These are phyloP conservation scores for Monopterus albus DNA, from an alignment of 2,113 vertebrate genomes.

Conservation along the genomic window DNA sequence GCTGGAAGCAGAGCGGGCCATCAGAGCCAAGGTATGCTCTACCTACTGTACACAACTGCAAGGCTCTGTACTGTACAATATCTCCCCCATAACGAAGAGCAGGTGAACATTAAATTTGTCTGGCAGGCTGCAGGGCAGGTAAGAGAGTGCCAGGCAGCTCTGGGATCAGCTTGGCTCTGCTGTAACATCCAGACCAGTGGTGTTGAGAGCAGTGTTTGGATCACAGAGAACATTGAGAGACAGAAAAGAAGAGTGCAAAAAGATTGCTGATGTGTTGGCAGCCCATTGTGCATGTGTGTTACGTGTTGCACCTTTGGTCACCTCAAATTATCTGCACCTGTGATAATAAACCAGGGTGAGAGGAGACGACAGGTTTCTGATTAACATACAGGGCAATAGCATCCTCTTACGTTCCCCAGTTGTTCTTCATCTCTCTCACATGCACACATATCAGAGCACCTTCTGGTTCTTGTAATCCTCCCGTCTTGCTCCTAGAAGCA, in stretches of 20 bases:
- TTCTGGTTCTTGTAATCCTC: conserved; percentile 41
- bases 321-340: conserved; percentile 78
- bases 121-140: conserved; percentile 7
- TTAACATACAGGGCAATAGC: conserved; percentile 63
- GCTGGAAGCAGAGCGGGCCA: conserved; percentile 81
- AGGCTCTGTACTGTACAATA: background rate
- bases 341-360: conserved; percentile 70
- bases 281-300: conserved; percentile 33
- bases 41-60: background rate
- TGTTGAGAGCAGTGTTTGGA: conserved; percentile 8
- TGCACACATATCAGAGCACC: conserved; percentile 1
- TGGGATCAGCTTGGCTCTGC: background rate
- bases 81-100: background rate
- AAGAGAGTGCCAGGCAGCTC: conserved; percentile 1
- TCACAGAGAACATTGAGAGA: conserved; percentile 7
- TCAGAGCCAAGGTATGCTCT: conserved; percentile 81
- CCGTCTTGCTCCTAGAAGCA: background rate
- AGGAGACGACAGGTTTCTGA: conserved; percentile 62
- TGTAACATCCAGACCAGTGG: conserved; percentile 2
- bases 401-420: conserved; percentile 25
- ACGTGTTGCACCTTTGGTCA: conserved; percentile 46
- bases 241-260: background rate
- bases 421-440: background rate
- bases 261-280: conserved; percentile 14
- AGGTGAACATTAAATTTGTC: conserved; percentile 20